Evolutionary conservation across 2,888 invertebrate species (phyloP).

Genomic region (Dasypogon diadema): DNA sequence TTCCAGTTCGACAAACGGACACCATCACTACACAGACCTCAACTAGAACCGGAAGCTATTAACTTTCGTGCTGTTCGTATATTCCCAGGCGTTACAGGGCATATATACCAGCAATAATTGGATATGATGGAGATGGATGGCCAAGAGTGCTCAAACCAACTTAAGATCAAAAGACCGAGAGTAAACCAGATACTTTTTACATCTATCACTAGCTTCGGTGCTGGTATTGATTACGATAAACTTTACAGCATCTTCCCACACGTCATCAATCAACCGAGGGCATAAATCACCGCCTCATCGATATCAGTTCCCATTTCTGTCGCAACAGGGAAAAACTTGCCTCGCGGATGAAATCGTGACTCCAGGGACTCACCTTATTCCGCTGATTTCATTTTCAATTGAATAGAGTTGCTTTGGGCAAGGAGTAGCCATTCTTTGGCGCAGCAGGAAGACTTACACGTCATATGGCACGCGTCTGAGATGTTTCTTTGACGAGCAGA

Average conservation of each 20-base stretch:
- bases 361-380: background rate
- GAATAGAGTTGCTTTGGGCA: background rate
- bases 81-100: background rate
- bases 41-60: too few relatives aligned
- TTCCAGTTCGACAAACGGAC: too few relatives aligned
- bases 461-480: slow-evolving; percentile 10
- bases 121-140: background rate
- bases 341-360: slow-evolving; percentile 9
- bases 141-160: background rate
- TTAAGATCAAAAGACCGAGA: background rate
- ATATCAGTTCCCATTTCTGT: slow-evolving; percentile 5
- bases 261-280: slow-evolving; percentile 1
- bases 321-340: background rate
- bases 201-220: background rate
- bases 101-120: background rate
- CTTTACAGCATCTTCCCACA: background rate
- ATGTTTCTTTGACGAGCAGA: background rate
- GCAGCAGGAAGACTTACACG: slow-evolving; percentile 6
- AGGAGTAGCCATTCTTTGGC: background rate
- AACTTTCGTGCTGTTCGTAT: too few relatives aligned
- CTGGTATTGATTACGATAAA: background rate
- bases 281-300: slow-evolving; percentile 8
- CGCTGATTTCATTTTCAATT: slow-evolving; percentile 1
- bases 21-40: too few relatives aligned
- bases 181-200: background rate